A percentile compares a stretch with the other conserved stretches of the same genome.
These are phyloP conservation scores for Cephalopachus bancanus DNA, from an alignment of 2,797 vertebrate species.

Conservation along the genomic window DNA sequence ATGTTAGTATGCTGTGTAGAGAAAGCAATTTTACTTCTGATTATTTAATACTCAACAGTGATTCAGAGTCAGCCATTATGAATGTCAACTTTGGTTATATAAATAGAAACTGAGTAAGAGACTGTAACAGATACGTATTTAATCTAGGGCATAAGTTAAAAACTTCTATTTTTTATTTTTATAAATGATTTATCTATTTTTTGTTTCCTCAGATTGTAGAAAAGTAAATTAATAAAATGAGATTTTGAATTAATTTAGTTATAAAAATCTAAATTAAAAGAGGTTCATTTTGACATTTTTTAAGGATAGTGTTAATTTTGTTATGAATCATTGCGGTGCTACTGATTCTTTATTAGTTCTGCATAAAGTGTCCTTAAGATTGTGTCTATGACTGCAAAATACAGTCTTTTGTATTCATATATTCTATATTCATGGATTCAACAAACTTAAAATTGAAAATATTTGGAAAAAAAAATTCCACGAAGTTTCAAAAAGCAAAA, in stretches of 20 bases:
- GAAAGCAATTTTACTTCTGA: slow-evolving; percentile 44
- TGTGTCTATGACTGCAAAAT: not conserved
- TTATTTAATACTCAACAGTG: not conserved
- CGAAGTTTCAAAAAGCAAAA: not conserved
- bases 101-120: slow-evolving; percentile 21
- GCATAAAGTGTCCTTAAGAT: not conserved
- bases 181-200: slow-evolving; percentile 25
- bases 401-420: no score
- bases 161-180: not conserved
- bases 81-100: slow-evolving; percentile 13
- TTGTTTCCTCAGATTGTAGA: not conserved
- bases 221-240: not conserved
- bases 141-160: not conserved
- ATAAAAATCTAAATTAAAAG: slow-evolving; percentile 12
- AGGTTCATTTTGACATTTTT: not conserved
- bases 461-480: not conserved
- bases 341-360: not conserved
- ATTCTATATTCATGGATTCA: not conserved
- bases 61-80: not conserved
- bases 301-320: not conserved
- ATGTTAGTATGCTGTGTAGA: not conserved
- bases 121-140: not conserved
- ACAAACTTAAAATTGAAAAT: not conserved
- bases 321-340: not conserved
- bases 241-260: slow-evolving; percentile 43